Evolutionary conservation across 2,113 vertebrate genomes (phyloP), one percentile per base, ranked within the genome.

Genomic region (Burhinus oedicnemus): DNA sequence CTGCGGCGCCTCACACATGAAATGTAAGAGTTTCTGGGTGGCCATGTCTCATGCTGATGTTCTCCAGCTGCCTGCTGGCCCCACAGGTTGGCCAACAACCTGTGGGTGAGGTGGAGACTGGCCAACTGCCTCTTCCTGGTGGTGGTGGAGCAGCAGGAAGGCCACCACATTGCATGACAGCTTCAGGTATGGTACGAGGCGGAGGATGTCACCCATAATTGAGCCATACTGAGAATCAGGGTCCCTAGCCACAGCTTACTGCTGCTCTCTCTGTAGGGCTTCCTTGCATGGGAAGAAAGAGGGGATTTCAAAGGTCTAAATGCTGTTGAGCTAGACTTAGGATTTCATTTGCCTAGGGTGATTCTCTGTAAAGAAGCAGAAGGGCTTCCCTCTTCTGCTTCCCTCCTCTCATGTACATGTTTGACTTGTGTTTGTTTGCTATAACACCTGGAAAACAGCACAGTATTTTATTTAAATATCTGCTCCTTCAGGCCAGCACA

Each of bases 1-100:
- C 12, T 4, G 6, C 9, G n/a, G 15, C 34, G 11, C 5, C 15
- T 83, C 0, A 0, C 6, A 4, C 0, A 0, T n/a, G 54, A 64
- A 60, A 27, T 32, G 7, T 5, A 19, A 9, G 38, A 42, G 21
- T 16, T 83, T 18, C n/a, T 15, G 4, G 6, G 9, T 64, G 62
- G 15, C 38, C 0, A 0, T 40, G 32, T 19, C n/a, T 69, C 2
- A 1, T 17, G 32, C 16, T 79, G 76, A 20, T 7, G 7, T 1
- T 47, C 36, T 32, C 17, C 11, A 5, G 18, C 27, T 76, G 12
- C 45, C 40, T 62, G 32, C 30, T 44, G 42, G 42, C 20, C 44
- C 27, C 44, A 23, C 5, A 30, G 20, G 60, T 30, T 25, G 5
- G 7, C 30, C 6, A 6, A 5, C 64, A 40, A 71, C 17, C 26